Base-by-base conservation (phyloP, 2,797 vertebrate species). In the Tympanoctomys barrerae region DNA sequence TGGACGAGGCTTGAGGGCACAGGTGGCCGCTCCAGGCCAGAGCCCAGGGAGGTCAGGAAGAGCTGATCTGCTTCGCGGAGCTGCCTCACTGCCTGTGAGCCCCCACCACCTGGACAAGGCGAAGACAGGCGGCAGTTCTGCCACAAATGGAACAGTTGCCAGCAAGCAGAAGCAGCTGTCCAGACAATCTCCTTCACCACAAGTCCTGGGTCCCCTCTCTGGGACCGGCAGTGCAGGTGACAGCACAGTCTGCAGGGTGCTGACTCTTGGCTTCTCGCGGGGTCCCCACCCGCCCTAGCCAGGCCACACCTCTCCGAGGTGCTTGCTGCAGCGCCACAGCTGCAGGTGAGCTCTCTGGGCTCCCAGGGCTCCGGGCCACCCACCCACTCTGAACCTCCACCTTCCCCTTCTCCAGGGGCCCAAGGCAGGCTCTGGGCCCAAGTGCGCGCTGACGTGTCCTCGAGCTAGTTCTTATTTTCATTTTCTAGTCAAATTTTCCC, bases 391-490 rank as follows among this genome's bases (percentile, higher is more conserved):
- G 21, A 42, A 28, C 21, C 3, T 31, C 28, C 7, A 1, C 26
- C 4, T 19, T 24, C 7, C 0, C 33, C 5, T 46, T n/a, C 80
- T 22, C 66, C 66, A 0, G 0, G 22, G 79, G 5, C 33, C 39
- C 4, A 1, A 14, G 19, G 16, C 28, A 19, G n/a, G 31, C 54
- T 81, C 52, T 1, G 36, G 73, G 4, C 2, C 0, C 0, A 26
- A 4, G 33, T 10, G 0, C 18, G 0, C 0, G 0, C 61, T 19
- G 28, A 52, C 2, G 2, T 0, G 0, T 36, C 80, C 70, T 62
- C 2, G 2, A 39, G 68, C 49, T 84, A 14, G 1, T 0, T 9
- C 57, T 28, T 21, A 9, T 7, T 36, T 62, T 46, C 10, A 11
- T 39, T 62, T 54, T 62, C 80, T 57, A 36, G 33, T 90, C 64